Evolutionary conservation across 92 coral and sea anemone species (phyloP), one percentile per base, ranked within the genome.

Genomic region (Palythoa grandis): DNA sequence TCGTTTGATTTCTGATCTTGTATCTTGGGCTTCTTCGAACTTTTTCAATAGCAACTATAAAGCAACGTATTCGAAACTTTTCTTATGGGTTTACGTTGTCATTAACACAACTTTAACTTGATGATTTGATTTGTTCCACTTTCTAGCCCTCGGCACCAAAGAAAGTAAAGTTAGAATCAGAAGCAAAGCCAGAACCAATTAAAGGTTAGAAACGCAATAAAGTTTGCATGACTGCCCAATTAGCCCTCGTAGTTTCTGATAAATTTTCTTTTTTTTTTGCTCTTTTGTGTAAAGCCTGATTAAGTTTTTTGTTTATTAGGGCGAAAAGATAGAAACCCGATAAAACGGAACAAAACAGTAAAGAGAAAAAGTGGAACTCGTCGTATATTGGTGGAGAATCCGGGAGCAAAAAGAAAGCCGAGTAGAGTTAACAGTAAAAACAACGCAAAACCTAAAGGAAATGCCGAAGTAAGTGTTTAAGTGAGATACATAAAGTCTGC

Each of bases 131-230:
- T 72, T 17, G 11, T 72, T 15, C 52, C 11, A 19, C 19, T 56
- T 56, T 56, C 19, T 71, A 72, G 76, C 76, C 76, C 19, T 72
- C 54, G 37, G 20, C 53, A 38, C 76, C 76, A 72, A 72, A 72
- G 76, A 72, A 72, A 72, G 11, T 35, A 72, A 72, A 40, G 24
- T 16, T 40, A 6, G 53, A 72, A 40, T 7, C 10, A 17, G 53
- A 38, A 72, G 14, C 24, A 40, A 40, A 17, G 10, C 12, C 52
- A 72, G 54, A 6, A 72, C 13, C 53, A 40, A 16, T 11, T 16
- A 72, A 40, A 72, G 76, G 76, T 72, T 29, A 72, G 54, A 15
- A 40, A 38, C 19, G 7, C 15, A 40, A 72, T 40, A 13, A 16
- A 19, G 9, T 7, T 71, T 15, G 52, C 9, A 10, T 13, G 76